Percentiles rank a stretch among this genome's conserved stretches.
Evolutionary conservation across 2,888 invertebrate species (phyloP).

Genomic region (Omphaloscelis lunosa): DNA sequence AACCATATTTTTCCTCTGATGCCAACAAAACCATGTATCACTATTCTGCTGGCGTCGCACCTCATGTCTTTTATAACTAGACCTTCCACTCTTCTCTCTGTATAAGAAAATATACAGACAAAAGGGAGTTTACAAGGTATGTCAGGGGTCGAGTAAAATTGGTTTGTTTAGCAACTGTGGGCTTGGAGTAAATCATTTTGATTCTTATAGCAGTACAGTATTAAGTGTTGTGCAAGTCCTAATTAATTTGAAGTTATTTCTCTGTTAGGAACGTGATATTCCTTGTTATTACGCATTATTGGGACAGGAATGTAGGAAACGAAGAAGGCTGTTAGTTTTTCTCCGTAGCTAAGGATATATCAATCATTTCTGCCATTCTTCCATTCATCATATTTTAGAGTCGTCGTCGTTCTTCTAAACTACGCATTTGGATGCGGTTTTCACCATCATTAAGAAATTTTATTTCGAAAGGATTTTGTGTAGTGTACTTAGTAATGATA

Average conservation of each 20-base stretch:
- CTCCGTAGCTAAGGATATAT: neutral
- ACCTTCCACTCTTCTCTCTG: conserved; percentile 23
- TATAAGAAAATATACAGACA: neutral
- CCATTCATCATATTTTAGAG: neutral
- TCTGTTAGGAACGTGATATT: conserved; percentile 20
- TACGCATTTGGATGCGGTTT: neutral
- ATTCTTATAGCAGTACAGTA: conserved; percentile 44
- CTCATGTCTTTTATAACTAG: conserved; percentile 43
- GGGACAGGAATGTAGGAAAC: neutral
- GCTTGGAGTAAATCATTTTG: conserved; percentile 53
- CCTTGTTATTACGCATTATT: conserved; percentile 25
- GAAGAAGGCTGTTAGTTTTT: neutral
- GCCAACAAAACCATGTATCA: conserved; percentile 51
- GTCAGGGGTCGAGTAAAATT: conserved; percentile 15
- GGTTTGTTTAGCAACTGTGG: conserved; percentile 31
- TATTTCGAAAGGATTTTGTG: neutral
- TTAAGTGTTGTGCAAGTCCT: conserved; percentile 44
- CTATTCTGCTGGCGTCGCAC: conserved; percentile 61
- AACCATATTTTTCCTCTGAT: conserved; percentile 48
- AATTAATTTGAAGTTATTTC: conserved; percentile 50
- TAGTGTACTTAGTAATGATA: neutral
- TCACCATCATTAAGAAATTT: neutral
- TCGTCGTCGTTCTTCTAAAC: neutral
- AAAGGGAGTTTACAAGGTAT: neutral
- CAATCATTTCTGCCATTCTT: neutral